Evolutionary conservation across 2,888 invertebrate genomes (phyloP), one percentile per base, ranked within the genome.

Genomic region (Heteromyza rotundicornis): DNA sequence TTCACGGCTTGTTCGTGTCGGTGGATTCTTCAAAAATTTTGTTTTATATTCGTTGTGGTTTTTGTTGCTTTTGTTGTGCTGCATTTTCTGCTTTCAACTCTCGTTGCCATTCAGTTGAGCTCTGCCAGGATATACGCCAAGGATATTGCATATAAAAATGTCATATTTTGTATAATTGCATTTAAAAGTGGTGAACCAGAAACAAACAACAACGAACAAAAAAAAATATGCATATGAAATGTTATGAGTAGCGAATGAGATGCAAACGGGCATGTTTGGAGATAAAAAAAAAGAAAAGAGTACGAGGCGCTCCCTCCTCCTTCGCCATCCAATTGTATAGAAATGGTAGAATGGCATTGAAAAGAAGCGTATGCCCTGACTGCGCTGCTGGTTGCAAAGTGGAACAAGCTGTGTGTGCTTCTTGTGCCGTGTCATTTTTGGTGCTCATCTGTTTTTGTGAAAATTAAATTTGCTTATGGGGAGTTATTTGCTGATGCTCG

Each of bases 151-250:
- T 44, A 32, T 40, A 56, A 59, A 66, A 68, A 63, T 64, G 53
- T 64, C 63, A 62, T 62, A 58, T 68, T 65, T 57, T 56, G 60
- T 64, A 59, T 65, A 64, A 69, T 66, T 68, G 59, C 68, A 65
- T 68, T 69, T 64, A 62, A 66, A 66, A 64, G 64, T 64, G 58
- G 54, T 66, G 63, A 68, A 64, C 61, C 65, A 40, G 50, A 35
- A 56, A 49, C 2, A 23, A n/a, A 8, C 51, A 22, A 22, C 16
- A 50, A 61, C 47, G n/a, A 49, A 52, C 19, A n/a, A 36, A 24
- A 32, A 47, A 55, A 54, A 62, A 58, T 19, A 57, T 40, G 32
- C 14, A 51, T 8, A 50, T 44, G 47, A 47, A 50, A 57, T 52
- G 53, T 51, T 27, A 60, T 14, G 35, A 19, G 60, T 50, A 47